phyloP scores from a whole-genome alignment of 2,888 invertebrate genomes.

The Eupithecia subumbrata region DNA sequence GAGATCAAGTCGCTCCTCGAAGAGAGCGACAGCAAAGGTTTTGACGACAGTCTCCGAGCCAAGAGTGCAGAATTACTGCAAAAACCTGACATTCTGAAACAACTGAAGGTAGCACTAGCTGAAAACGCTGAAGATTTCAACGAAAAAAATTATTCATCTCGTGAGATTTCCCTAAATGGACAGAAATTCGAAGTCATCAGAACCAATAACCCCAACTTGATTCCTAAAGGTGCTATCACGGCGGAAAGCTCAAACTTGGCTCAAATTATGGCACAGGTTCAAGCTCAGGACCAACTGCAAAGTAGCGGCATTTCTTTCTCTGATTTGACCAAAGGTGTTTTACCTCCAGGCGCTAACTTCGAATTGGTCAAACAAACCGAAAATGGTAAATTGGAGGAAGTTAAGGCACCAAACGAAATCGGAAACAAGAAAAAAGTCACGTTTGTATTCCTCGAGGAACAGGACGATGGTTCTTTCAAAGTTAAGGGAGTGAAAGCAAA shows the following conservation, averaged over 20 bases:
- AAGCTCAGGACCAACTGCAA: conserved; percentile 69
- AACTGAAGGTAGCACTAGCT: conserved; percentile 88
- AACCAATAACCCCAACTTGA: conserved; percentile 88
- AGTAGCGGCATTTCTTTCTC: conserved; percentile 89
- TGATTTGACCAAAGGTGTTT: conserved; percentile 90
- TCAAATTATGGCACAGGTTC: conserved; percentile 68
- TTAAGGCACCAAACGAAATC: conserved; percentile 84
- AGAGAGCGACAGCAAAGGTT: conserved; percentile 83
- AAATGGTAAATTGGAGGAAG: conserved; percentile 88
- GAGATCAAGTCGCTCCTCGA: conserved; percentile 83
- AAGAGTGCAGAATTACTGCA: conserved; percentile 85
- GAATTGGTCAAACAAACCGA: conserved; percentile 91
- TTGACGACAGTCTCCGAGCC: conserved; percentile 79
- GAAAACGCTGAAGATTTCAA: conserved; percentile 87
- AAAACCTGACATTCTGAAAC: conserved; percentile 89
- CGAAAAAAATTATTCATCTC: conserved; percentile 88
- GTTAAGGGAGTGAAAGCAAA: conserved; percentile 93
- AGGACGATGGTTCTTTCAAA: conserved; percentile 92
- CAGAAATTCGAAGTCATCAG: conserved; percentile 90
- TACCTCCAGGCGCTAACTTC: conserved; percentile 91
- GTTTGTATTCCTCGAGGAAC: conserved; percentile 93
- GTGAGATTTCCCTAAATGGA: conserved; percentile 90
- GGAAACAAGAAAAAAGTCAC: conserved; percentile 91
- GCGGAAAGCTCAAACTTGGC: conserved; percentile 74
- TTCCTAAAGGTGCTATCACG: conserved; percentile 84